Evolutionary conservation across 2,113 vertebrate genomes (phyloP), one percentile per base, ranked within the genome.

Genomic region (Calypte anna): DNA sequence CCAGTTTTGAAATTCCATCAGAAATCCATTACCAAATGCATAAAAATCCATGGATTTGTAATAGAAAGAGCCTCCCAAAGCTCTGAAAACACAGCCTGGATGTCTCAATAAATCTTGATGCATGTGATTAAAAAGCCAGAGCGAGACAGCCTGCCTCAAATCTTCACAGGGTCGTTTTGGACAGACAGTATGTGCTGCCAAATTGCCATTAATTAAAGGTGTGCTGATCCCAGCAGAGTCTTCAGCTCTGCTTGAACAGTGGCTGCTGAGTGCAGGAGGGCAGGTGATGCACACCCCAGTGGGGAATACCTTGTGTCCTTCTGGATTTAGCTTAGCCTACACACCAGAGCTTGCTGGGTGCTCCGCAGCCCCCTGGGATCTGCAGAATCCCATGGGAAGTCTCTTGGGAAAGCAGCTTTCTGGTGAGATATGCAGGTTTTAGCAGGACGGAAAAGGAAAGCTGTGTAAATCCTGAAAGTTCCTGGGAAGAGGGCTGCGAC

Each of bases 21-120:
- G 96, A 97, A 97, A 92, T 90, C 91, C 31, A 96, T 97, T 93
- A 96, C 73, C 88, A 91, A 94, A 86, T 68, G 90, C 30, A 94
- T 96, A 94, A 93, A 94, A 92, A 94, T 79, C 93, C 88, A 77
- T 94, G 80, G 89, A 95, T 97, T 94, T 96, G 69, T 70, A 94
- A 95, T 92, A 81, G 76, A 90, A 84, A 6, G 40, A 91, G 87
- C 75, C 84, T 93, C 95, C 83, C 92, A 92, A 96, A 95, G 89
- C 96, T 90, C 81, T 79, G 81, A 91, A 96, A 97, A 97, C 96
- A 79, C 87, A 76, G 69, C 85, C 92, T 83, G 92, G 80, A 82
- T 90, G 28, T 96, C 89, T 96, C 95, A 88, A 86, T 97, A 97
- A 97, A 97, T 97, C 90, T 92, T 2, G 2, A 78, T 44, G 74